phyloP scores from a whole-genome alignment of 1,140 invertebrate genomes.

The Drosophila carrolli region DNA sequence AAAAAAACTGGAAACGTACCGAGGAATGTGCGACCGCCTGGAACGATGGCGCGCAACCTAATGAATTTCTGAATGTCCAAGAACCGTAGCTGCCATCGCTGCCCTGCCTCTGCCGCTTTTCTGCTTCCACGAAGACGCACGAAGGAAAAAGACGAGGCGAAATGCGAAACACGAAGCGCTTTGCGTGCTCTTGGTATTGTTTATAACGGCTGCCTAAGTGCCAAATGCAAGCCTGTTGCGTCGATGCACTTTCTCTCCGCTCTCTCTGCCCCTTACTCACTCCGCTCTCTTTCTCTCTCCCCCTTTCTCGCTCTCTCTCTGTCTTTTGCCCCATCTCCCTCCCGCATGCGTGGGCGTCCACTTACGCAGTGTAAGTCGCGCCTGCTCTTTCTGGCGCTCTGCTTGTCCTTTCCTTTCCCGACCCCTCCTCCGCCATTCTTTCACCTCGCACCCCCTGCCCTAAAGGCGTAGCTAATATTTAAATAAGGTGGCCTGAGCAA shows the following conservation, averaged over 20 bases:
- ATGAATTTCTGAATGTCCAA: constrained; percentile 56
- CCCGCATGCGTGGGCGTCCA: constrained; percentile 27
- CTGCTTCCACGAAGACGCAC: constrained; percentile 30
- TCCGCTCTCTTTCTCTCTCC: not conserved
- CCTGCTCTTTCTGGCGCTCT: constrained; percentile 43
- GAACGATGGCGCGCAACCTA: constrained; percentile 82
- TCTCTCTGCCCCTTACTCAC: not conserved
- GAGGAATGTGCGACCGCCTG: constrained; percentile 81
- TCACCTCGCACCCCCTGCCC: too few species aligned
- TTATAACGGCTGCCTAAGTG: constrained; percentile 51
- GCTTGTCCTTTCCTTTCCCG: constrained; percentile 4
- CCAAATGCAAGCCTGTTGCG: constrained; percentile 64
- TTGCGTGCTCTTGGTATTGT: constrained; percentile 47
- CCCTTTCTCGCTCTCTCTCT: not conserved
- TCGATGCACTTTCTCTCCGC: constrained; percentile 20
- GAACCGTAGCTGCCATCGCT: constrained; percentile 58
- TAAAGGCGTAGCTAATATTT: not conserved
- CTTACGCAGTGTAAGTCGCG: constrained; percentile 41
- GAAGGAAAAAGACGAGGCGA: constrained; percentile 21
- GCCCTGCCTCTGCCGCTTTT: constrained; percentile 39
- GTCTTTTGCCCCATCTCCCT: not conserved
- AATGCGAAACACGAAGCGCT: constrained; percentile 32
- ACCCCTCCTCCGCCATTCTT: too few species aligned
- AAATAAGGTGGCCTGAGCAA: not conserved
- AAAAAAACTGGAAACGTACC: constrained; percentile 49